Evolutionary conservation across 2,113 vertebrate genomes (phyloP), one percentile per base, ranked within the genome.

Genomic region (Cichladusa arquata): DNA sequence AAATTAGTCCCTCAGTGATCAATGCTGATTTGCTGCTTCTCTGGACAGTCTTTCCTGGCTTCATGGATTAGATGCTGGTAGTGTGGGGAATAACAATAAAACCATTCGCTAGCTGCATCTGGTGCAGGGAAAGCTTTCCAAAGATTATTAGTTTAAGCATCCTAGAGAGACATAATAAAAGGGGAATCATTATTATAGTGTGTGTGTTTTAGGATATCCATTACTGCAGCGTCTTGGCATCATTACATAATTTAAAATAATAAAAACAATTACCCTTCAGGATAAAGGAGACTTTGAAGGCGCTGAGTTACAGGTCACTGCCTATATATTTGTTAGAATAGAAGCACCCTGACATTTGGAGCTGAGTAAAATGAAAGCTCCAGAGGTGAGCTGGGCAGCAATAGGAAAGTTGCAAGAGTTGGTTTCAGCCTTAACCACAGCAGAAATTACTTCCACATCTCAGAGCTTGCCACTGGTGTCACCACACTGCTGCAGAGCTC

Each of bases 1-100:
- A 96, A 93, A 96, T 96, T 90, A 95, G 90, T 93, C 77, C 93
- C 80, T 88, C 76, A 67, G 86, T 96, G 88, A 96, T 95, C 95
- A 92, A 60, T 93, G 92, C 34, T 95, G 90, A 95, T 97, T 96
- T 95, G 90, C 77, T 67, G 40, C 79, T 94, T 74, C 80, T 95
- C 93, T 95, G 95, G 85, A 93, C 65, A 67, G 62, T 83, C 90
- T 96, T 96, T 92, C 80, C 93, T 92, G 82, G 86, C 80, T 96
- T 92, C 82, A 51, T 90, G 94, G 93, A 83, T 79, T 88, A 90
- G 93, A 86, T 81, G 74, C 85, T 96, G 88, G 62, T 96, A 86
- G 88, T 94, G 64, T 93, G 56, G 86, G 86, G 92, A 92, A 93
- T 81, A 96, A 86, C 95, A 96, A 90, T 90, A 93, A 92, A 95